Conservation (phyloP, 2,797 vertebrate species). For the Siniperca obscura region DNA sequence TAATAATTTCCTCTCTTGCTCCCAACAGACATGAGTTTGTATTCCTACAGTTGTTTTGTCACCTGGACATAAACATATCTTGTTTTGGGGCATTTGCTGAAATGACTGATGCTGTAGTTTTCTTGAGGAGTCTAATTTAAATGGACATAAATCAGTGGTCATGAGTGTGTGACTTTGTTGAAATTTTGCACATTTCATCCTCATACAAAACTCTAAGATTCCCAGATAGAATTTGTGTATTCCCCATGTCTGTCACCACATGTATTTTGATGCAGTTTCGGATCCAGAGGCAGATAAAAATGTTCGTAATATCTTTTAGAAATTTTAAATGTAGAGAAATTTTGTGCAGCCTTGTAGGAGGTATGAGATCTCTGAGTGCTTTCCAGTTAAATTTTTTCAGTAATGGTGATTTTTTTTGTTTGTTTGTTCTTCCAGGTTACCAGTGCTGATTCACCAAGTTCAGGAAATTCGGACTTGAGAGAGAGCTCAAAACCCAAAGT, state of each 20-base stretch:
- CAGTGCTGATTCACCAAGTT: conserved; percentile 86
- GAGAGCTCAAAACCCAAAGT: conserved; percentile 89
- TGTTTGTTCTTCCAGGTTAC: conserved; percentile 83
- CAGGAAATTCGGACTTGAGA: conserved; percentile 86
- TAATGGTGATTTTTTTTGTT: not conserved
- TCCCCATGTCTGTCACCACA: not conserved
- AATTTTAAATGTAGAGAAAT: not conserved
- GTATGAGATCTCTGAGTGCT: not conserved
- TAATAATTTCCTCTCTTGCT: not conserved
- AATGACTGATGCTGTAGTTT: not conserved
- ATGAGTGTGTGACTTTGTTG: not conserved
- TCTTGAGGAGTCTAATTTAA: not conserved
- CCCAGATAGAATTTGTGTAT: not conserved
- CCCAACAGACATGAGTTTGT: not conserved
- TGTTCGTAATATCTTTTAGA: not conserved
- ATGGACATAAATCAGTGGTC: not conserved
- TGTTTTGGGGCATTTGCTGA: not conserved
- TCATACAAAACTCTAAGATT: not conserved
- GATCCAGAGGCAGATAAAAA: too few species aligned
- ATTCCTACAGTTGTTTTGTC: not conserved
- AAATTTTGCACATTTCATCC: too few species aligned
- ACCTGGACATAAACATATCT: not conserved
- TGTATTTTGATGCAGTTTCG: not conserved
- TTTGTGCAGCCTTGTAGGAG: not conserved
- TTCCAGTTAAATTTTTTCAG: conserved; percentile 7